These are phyloP conservation scores for Taenioides sp. DNA, from an alignment of 2,797 vertebrate species.

Conservation along the genomic window DNA sequence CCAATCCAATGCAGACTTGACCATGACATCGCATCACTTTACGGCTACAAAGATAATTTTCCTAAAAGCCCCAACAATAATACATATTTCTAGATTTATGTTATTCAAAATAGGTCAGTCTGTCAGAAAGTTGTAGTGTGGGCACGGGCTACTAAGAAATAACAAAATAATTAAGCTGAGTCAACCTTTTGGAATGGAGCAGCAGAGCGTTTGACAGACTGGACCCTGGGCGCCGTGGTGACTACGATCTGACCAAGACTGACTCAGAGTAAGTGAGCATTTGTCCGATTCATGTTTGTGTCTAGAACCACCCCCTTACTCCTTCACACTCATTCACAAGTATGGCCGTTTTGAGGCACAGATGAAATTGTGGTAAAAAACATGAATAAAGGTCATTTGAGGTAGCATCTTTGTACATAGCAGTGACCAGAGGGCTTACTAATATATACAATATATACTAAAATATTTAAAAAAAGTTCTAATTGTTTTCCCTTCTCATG, in stretches of 20 bases:
- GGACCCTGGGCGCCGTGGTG: slow-evolving; percentile 23
- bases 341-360: background rate
- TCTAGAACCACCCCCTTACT: slow-evolving; percentile 14
- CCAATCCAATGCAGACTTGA: too few species aligned
- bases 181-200: slow-evolving; percentile 34
- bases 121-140: slow-evolving; percentile 15
- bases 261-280: slow-evolving; percentile 37
- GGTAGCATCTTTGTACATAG: background rate
- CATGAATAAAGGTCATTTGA: background rate
- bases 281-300: slow-evolving; percentile 11
- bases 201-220: slow-evolving; percentile 24
- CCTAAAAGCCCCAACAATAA: slow-evolving; percentile 1
- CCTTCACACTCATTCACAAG: slow-evolving; percentile 11
- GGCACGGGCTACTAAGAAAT: slow-evolving; percentile 18
- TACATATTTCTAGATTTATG: background rate
- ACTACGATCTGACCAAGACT: slow-evolving; percentile 23
- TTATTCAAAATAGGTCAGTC: slow-evolving; percentile 3
- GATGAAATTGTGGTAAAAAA: background rate
- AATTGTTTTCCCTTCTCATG: too few species aligned
- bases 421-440: background rate
- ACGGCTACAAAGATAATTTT: background rate
- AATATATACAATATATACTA: too few species aligned
- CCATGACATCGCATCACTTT: too few species aligned
- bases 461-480: too few species aligned
- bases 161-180: slow-evolving; percentile 16